Base-by-base conservation (phyloP, 1,140 invertebrate species). In the Caenorhabditis remanei region DNA sequence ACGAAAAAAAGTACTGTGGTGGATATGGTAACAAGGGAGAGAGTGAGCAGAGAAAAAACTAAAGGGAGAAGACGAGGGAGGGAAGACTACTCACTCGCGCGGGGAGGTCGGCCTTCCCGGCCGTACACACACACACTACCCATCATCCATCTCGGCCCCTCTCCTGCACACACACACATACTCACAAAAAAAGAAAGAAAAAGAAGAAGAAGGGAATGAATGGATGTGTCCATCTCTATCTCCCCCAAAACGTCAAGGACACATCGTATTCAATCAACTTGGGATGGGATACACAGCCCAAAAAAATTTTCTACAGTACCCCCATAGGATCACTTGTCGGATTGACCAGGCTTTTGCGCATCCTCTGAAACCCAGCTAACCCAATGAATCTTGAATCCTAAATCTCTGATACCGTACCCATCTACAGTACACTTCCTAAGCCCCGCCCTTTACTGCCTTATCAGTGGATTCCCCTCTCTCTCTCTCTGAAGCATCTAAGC, bases 221-320 rank as follows among this genome's bases (percentile, higher is more conserved):
- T 32, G 32, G 32, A 32, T 32, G 24, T 65, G 24, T 40, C 61
- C 32, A 65, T 40, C 32, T 9, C 56, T n/a, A 5, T 4, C 56
- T n/a, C 9, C 8, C 21, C 56, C 50, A 58, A 40, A 32, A 8
- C 61, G 61, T 65, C 61, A 65, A 65, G 61, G 67, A 71, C 41
- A 71, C 19, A 71, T 16, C 46, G 67, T 46, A 71, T n/a, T 46
- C 21, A 71, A 65, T 58, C 56, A 58, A 58, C 56, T 58, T 58
- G 11, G 61, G 24, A 40, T 14, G 61, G 19, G 11, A 24, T 9
- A 65, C 24, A 14, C 5, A 8, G 50, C 50, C 13, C 50, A 53
- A 11, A 50, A n/a, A 50, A 50, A 50, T 50, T 50, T 50, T 6
- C 50, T 53, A 53, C 50, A 53, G 50, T 53, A 53, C 50, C 50